These are phyloP conservation scores for Perdita meconis DNA, from an alignment of 2,888 invertebrate genomes.

Conservation along the genomic window DNA sequence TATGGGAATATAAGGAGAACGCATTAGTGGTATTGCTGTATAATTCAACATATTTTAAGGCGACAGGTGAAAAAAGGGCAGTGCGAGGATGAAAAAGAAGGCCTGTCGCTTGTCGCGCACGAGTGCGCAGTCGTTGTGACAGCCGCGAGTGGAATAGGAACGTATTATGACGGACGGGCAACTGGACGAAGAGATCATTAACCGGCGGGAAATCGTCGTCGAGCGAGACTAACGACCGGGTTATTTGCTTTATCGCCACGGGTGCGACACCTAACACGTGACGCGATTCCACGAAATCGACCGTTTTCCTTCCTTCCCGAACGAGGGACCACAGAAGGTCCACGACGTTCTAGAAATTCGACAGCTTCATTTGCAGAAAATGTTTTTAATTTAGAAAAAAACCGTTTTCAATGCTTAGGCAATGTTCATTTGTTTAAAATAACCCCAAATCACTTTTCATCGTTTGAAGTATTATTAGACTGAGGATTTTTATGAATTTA, in stretches of 20 bases:
- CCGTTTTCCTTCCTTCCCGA: not conserved
- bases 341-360: too few species aligned
- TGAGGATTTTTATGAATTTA: too few species aligned
- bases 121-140: not conserved
- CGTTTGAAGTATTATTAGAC: too few species aligned
- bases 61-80: slow-evolving; percentile 11
- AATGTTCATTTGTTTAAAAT: too few species aligned
- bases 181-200: slow-evolving; percentile 8
- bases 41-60: slow-evolving; percentile 48
- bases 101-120: too few species aligned
- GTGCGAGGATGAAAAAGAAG: too few species aligned
- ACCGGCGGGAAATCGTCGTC: not conserved
- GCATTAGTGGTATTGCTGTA: slow-evolving; percentile 46
- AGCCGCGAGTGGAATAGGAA: slow-evolving; percentile 9
- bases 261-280: not conserved
- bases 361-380: too few species aligned
- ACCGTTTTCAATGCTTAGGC: too few species aligned
- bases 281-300: not conserved
- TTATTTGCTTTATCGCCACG: not conserved
- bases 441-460: too few species aligned
- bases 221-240: not conserved
- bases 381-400: too few species aligned
- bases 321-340: too few species aligned
- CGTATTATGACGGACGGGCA: not conserved
- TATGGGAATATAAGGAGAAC: slow-evolving; percentile 27